These are phyloP conservation scores for Autographa gamma DNA, from an alignment of 2,888 invertebrate species.

Conservation along the genomic window DNA sequence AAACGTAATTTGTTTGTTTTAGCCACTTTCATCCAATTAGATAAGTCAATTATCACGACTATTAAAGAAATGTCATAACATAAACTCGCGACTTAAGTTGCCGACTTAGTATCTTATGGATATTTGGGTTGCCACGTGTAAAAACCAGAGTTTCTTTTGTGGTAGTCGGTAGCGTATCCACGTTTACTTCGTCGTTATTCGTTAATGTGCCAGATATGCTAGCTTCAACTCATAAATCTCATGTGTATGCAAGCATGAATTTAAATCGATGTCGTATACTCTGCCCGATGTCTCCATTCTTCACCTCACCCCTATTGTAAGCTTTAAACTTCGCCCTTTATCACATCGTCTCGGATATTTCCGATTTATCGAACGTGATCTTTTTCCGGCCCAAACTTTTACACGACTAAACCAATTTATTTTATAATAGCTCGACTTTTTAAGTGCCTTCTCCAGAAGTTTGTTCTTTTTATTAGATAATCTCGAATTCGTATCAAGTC, in stretches of 20 bases:
- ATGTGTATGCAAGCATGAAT: neutral
- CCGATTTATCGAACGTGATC: constrained; percentile 24
- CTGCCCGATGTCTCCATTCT: neutral
- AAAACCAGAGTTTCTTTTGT: no score
- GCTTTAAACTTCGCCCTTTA: constrained; percentile 21
- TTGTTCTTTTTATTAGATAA: neutral
- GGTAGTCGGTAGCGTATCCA: no score
- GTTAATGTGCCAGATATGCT: no score
- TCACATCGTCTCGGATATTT: constrained; percentile 15
- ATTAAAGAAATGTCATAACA: no score
- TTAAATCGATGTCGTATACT: neutral
- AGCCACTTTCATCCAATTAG: no score
- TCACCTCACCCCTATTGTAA: constrained; percentile 11
- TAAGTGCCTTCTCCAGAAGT: neutral
- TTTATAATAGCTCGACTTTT: constrained; percentile 13
- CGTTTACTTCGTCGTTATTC: no score
- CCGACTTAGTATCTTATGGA: no score
- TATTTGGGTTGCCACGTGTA: no score
- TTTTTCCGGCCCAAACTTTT: constrained; percentile 17
- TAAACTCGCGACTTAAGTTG: no score
- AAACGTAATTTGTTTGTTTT: neutral
- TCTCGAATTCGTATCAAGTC: neutral
- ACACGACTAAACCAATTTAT: constrained; percentile 14
- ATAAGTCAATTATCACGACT: no score
- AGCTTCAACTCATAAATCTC: neutral